Conservation (phyloP, 2,888 invertebrate species). For the Callinectes sapidus region DNA sequence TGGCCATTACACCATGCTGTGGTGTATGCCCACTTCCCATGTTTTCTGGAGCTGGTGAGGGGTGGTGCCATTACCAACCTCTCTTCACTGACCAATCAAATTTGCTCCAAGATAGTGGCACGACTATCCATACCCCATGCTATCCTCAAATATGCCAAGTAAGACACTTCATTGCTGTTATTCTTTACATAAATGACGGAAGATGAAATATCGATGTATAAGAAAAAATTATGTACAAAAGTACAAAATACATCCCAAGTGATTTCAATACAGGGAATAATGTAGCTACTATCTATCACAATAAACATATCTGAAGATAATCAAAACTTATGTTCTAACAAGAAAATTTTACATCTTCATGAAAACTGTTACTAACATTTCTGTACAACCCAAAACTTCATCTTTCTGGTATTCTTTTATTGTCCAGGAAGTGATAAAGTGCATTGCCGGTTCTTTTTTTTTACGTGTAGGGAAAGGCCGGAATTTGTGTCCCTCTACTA, state of each 20-base stretch:
- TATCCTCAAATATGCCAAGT: conserved; percentile 64
- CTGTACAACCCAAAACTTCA: not conserved
- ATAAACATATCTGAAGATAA: not conserved
- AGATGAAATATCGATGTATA: not conserved
- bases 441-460: not conserved
- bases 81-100: conserved; percentile 37
- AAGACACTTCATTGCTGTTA: not conserved
- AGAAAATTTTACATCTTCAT: not conserved
- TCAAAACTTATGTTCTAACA: not conserved
- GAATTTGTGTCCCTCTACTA: conserved; percentile 53
- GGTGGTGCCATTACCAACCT: conserved; percentile 63
- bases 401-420: not conserved
- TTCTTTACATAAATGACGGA: not conserved
- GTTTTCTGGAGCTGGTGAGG: conserved; percentile 67
- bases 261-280: not conserved
- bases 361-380: not conserved
- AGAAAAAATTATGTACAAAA: not conserved
- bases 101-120: conserved; percentile 45
- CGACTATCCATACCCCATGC: conserved; percentile 65
- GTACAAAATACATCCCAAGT: not conserved
- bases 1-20: conserved; percentile 72
- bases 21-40: conserved; percentile 70
- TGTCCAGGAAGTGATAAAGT: not conserved
- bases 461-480: conserved; percentile 41
- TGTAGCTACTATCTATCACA: not conserved